A percentile compares a stretch with the other conserved stretches of the same genome.
These are phyloP conservation scores for Tarsius wallacei DNA, from an alignment of 2,797 vertebrate species.

Conservation along the genomic window DNA sequence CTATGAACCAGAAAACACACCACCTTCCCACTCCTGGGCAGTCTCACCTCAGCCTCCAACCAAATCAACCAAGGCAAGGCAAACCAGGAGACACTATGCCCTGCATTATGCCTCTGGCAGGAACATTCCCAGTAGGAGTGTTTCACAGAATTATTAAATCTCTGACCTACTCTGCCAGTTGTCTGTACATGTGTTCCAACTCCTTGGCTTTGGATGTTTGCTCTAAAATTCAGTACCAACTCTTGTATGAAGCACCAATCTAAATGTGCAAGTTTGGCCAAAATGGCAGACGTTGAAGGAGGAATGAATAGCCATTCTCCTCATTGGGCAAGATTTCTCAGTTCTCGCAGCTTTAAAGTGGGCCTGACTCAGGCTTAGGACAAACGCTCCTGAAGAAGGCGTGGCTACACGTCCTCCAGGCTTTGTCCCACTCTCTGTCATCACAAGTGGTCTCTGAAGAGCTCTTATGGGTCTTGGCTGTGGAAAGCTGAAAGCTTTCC, in stretches of 20 bases:
- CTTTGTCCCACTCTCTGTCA: conserved; percentile 81
- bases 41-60: background rate
- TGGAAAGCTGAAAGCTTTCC: conserved; percentile 76
- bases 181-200: background rate
- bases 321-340: conserved; percentile 59
- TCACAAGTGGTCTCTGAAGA: conserved; percentile 82
- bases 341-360: conserved; percentile 69
- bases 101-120: background rate
- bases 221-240: background rate
- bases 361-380: conserved; percentile 69
- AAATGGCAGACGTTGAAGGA: conserved; percentile 34
- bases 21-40: background rate
- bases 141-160: background rate
- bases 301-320: conserved; percentile 24
- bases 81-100: background rate
- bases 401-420: conserved; percentile 24
- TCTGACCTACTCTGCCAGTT: background rate
- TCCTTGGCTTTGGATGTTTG: background rate
- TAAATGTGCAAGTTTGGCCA: background rate
- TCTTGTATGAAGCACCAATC: conserved; percentile 36
- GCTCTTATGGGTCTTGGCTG: conserved; percentile 78
- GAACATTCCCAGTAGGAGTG: background rate
- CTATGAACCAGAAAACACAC: background rate
- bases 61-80: no score
- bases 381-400: conserved; percentile 75